These are phyloP conservation scores for Coenonympha arcania DNA, from an alignment of 2,888 invertebrate genomes.

Conservation along the genomic window DNA sequence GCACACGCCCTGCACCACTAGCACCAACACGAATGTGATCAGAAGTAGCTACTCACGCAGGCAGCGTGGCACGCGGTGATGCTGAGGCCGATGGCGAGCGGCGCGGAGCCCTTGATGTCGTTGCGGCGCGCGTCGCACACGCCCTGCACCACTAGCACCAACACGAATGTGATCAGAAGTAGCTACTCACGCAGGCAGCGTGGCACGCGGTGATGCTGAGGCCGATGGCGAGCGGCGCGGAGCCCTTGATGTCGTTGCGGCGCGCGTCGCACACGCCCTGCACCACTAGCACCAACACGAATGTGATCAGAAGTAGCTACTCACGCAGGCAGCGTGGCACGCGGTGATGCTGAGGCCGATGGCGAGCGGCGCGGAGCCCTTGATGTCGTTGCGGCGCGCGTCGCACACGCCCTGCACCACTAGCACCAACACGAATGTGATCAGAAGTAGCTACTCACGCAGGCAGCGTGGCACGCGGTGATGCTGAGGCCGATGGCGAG, in stretches of 20 bases:
- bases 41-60: constrained; percentile 80
- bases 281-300: constrained; percentile 88
- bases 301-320: constrained; percentile 81
- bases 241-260: constrained; percentile 85
- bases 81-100: constrained; percentile 89
- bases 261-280: constrained; percentile 88
- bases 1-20: constrained; percentile 89
- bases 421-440: constrained; percentile 89
- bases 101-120: constrained; percentile 87
- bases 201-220: constrained; percentile 89
- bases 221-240: constrained; percentile 90
- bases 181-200: constrained; percentile 82
- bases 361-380: constrained; percentile 87
- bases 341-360: constrained; percentile 90
- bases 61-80: constrained; percentile 89
- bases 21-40: constrained; percentile 88
- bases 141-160: constrained; percentile 89
- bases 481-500: constrained; percentile 91
- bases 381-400: constrained; percentile 82
- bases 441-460: constrained; percentile 77
- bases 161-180: constrained; percentile 86
- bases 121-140: constrained; percentile 86
- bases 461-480: constrained; percentile 86
- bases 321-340: constrained; percentile 88
- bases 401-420: constrained; percentile 92